Evolutionary conservation across 2,888 invertebrate species (phyloP).

Genomic region (Chloromyia formosa): DNA sequence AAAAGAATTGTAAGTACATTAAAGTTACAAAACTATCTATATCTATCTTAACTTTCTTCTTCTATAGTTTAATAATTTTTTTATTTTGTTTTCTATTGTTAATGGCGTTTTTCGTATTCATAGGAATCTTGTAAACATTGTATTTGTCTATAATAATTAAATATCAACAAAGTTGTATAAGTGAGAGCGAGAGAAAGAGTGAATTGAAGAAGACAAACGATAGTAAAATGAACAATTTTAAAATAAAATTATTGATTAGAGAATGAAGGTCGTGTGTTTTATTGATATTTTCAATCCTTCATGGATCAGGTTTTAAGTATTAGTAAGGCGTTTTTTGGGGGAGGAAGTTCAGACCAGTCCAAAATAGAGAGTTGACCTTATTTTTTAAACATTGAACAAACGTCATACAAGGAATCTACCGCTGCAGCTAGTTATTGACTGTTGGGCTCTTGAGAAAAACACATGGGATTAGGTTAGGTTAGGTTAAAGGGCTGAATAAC

Average conservation of each 20-base stretch:
- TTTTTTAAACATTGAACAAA: too few relatives aligned
- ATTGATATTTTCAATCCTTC: not conserved
- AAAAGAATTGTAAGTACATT: not conserved
- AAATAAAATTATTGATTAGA: constrained; percentile 35
- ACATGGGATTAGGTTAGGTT: too few relatives aligned
- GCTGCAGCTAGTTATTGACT: too few relatives aligned
- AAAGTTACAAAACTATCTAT: not conserved
- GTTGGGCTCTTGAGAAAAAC: too few relatives aligned
- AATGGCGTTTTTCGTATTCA: constrained; percentile 7
- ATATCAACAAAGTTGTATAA: constrained; percentile 1
- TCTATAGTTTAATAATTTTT: not conserved
- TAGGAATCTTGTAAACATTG: constrained; percentile 31
- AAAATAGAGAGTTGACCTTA: too few relatives aligned
- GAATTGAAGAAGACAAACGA: constrained; percentile 1
- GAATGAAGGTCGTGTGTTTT: not conserved
- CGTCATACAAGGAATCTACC: too few relatives aligned
- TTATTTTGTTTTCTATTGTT: constrained; percentile 28
- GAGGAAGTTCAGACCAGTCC: too few relatives aligned
- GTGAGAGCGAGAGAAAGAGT: too few relatives aligned
- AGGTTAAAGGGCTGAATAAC: too few relatives aligned
- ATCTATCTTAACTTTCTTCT: not conserved
- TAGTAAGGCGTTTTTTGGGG: too few relatives aligned
- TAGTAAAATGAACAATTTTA: constrained; percentile 1
- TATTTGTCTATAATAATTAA: constrained; percentile 23
- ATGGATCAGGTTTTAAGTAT: too few relatives aligned